Evolutionary conservation across 1,140 invertebrate genomes (phyloP), one percentile per base, ranked within the genome.

Genomic region (Diabrotica undecimpunctata): DNA sequence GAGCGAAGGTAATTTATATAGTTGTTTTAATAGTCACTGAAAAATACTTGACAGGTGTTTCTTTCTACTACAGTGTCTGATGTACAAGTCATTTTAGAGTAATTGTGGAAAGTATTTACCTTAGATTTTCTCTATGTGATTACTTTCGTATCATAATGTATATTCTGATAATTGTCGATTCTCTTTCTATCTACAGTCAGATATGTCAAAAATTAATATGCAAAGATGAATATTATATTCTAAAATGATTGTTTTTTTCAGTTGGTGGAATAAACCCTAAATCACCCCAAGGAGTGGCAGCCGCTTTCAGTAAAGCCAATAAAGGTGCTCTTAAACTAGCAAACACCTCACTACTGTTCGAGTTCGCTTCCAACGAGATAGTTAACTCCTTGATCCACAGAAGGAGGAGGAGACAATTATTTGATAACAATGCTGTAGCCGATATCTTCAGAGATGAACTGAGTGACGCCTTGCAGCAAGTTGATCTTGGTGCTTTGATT

Each of bases 241-340:
- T n/a, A n/a, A n/a, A n/a, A n/a, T 12, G 3, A 46, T 46, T 11
- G 6, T 39, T 60, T 41, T 62, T 79, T 80, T 25, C 70, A 89
- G 89, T 85, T 77, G 87, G 87, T 66, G 88, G 88, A 70, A 86
- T 90, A 0, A 92, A 94, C 78, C 90, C 92, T 0, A 91, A 92
- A 73, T 95, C 92, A 2, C 86, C 93, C 5, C 84, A 88, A n/a
- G 92, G 93, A 5, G 93, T 88, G 0, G 91, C 91, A 11, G 93
- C 91, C 0, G 93, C 92, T 7, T 94, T 95, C 79, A 92, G 90
- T 50, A 92, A 94, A 71, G 92, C 93, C 2, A 95, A 92, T 75
- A 84, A 87, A 74, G 88, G 92, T 66, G 91, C 94, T 6, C 76
- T 95, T 0, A 82, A 88, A 38, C 76, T 95, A 8, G 92, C 93